Conservation (phyloP, 2,797 vertebrate genomes). For the Sebastes taczanowskii region DNA sequence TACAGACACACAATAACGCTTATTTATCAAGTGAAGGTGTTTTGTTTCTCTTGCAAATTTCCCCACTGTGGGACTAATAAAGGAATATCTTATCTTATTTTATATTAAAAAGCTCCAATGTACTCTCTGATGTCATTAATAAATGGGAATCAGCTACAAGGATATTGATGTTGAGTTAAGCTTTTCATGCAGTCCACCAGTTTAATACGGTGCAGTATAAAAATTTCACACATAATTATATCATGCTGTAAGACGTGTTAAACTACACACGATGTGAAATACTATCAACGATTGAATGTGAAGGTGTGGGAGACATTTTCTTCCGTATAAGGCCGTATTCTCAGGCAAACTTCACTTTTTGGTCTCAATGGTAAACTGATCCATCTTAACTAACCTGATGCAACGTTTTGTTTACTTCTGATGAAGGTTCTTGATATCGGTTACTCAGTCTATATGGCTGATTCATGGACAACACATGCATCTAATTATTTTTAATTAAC, state of each 20-base stretch:
- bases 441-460: not conserved
- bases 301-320: not conserved
- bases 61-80: too few relatives aligned
- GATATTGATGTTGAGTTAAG: not conserved
- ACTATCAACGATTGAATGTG: not conserved
- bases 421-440: not conserved
- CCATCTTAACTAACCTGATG: not conserved
- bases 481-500: slow-evolving; percentile 18
- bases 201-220: not conserved
- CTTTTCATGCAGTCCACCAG: not conserved
- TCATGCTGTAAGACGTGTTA: not conserved
- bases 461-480: not conserved
- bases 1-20: not conserved
- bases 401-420: not conserved
- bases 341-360: not conserved
- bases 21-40: not conserved
- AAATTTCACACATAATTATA: not conserved
- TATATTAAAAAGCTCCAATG: not conserved
- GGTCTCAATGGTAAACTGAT: not conserved
- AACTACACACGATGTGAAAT: not conserved
- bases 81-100: too few relatives aligned
- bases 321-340: not conserved
- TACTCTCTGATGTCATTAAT: not conserved
- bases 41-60: not conserved
- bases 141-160: not conserved